These are phyloP conservation scores for Stomatorhinus ivindoensis DNA, from an alignment of 2,113 vertebrate species.

Conservation along the genomic window DNA sequence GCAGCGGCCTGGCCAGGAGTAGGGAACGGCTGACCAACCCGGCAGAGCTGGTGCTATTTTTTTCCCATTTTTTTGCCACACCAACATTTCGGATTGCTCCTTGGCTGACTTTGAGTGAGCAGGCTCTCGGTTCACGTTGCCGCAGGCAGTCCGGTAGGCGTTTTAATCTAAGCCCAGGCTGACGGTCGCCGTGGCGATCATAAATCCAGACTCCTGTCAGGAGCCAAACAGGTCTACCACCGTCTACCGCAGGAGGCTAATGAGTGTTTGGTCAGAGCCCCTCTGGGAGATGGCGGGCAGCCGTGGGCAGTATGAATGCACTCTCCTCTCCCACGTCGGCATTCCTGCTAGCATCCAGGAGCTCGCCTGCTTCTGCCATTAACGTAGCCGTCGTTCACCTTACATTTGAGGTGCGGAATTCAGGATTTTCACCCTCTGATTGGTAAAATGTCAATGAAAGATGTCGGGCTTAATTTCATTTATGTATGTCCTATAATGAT, in stretches of 20 bases:
- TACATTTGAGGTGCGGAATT: background rate
- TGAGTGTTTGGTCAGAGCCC: background rate
- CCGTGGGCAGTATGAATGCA: background rate
- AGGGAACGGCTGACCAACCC: background rate
- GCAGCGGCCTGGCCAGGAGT: background rate
- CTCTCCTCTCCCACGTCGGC: background rate
- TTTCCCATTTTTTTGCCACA: background rate
- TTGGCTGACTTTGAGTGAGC: background rate
- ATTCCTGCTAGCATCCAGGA: background rate
- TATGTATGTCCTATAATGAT: background rate
- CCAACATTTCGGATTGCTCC: background rate
- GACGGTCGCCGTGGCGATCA: background rate
- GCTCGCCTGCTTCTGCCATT: background rate
- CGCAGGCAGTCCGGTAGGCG: background rate
- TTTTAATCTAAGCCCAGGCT: background rate
- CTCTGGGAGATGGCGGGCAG: background rate
- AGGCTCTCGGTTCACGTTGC: background rate
- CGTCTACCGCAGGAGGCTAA: background rate
- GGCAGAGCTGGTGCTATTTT: background rate
- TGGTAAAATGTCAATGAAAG: background rate
- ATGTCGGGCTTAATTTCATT: background rate
- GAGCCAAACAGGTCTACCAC: background rate
- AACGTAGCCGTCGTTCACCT: background rate
- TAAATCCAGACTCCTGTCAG: background rate
- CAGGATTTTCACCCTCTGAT: background rate